phyloP scores from a whole-genome alignment of 2,113 vertebrate genomes.

The Platysteira castanea region DNA sequence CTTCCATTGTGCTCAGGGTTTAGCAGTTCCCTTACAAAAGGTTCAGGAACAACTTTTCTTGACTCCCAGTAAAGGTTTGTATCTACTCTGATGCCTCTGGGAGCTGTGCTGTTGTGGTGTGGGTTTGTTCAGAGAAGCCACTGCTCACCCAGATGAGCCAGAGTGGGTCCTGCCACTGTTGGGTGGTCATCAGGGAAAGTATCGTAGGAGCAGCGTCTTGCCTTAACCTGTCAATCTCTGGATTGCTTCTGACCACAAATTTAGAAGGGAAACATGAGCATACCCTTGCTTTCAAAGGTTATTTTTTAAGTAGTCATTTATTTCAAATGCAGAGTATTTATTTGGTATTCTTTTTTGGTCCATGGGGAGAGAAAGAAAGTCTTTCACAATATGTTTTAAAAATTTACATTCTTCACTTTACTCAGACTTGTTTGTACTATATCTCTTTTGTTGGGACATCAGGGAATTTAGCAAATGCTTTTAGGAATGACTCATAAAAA shows the following conservation, averaged over 20 bases:
- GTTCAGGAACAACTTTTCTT: background rate
- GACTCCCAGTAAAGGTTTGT: background rate
- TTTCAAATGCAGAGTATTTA: background rate
- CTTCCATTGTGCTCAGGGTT: background rate
- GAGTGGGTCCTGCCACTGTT: background rate
- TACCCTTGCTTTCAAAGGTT: background rate
- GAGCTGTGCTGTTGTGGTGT: background rate
- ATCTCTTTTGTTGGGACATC: background rate
- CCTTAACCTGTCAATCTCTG: background rate
- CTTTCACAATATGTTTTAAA: background rate
- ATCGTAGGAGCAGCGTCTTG: fast-evolving
- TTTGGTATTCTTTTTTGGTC: background rate
- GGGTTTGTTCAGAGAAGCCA: background rate
- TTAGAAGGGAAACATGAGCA: background rate
- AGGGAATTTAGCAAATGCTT: background rate
- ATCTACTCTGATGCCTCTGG: background rate
- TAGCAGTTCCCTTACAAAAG: background rate
- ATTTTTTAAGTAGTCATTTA: background rate
- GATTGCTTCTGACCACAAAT: background rate
- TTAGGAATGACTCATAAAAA: background rate
- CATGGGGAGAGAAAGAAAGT: background rate
- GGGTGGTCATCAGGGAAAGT: background rate
- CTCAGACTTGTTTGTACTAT: background rate
- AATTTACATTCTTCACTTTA: background rate
- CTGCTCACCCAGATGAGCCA: background rate